Percentiles rank a stretch among this genome's conserved stretches.
Conservation (phyloP, 1,140 invertebrate species). For the Caerostris darwini region DNA sequence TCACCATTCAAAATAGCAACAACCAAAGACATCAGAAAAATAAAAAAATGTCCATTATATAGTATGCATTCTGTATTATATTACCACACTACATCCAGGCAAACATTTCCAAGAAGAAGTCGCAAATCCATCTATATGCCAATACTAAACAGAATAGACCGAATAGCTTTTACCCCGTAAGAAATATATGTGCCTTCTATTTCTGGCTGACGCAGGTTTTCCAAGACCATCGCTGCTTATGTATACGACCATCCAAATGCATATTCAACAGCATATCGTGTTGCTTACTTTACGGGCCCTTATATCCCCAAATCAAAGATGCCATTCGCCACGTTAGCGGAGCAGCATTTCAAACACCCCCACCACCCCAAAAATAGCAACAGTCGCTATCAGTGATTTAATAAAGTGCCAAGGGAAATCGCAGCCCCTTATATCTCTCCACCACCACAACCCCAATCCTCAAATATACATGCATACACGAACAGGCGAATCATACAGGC, state of each 20-base stretch:
- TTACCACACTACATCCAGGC: too few species aligned
- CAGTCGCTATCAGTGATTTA: conserved; percentile 48
- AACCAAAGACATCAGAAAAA: too few species aligned
- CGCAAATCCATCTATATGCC: too few species aligned
- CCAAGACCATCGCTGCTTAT: background rate
- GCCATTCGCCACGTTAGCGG: background rate
- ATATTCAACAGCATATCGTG: background rate
- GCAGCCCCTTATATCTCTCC: background rate
- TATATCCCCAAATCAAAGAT: background rate
- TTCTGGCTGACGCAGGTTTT: too few species aligned
- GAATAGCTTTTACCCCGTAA: too few species aligned
- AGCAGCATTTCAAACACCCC: background rate
- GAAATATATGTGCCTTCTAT: too few species aligned
- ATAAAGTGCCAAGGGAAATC: conserved; percentile 38
- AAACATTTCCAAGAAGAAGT: too few species aligned
- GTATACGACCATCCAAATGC: background rate
- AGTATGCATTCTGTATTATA: too few species aligned
- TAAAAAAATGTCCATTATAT: too few species aligned
- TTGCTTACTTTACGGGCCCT: background rate
- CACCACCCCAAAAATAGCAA: conserved; percentile 34
- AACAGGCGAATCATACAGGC: background rate
- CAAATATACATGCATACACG: conserved; percentile 28
- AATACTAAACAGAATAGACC: too few species aligned
- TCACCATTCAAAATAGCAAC: too few species aligned
- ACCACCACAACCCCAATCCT: background rate